phyloP scores from a whole-genome alignment of 2,113 vertebrate species.

The Anhinga rufa region DNA sequence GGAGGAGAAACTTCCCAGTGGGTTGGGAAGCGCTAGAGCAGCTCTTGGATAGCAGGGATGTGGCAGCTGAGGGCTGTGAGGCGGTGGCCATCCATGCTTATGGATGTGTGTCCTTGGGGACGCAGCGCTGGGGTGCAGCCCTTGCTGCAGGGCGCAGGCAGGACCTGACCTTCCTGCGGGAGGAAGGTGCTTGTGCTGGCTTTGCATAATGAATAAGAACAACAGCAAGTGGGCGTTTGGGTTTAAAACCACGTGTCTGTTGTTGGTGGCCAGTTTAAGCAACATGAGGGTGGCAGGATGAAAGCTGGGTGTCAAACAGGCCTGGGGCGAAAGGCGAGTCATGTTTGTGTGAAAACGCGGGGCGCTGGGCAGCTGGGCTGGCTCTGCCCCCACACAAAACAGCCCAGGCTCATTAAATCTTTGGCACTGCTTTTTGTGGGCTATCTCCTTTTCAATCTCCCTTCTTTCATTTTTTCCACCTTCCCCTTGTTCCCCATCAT shows the following conservation, averaged over 20 bases:
- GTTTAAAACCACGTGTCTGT: not conserved
- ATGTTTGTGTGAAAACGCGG: not conserved
- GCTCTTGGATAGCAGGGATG: not conserved
- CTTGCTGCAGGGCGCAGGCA: not conserved
- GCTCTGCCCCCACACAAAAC: not conserved
- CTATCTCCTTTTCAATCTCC: not conserved
- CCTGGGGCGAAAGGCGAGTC: rapidly evolving
- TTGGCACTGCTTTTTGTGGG: not conserved
- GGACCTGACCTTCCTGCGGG: not conserved
- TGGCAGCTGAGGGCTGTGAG: not conserved
- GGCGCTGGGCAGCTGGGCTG: not conserved
- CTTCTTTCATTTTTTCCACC: not conserved
- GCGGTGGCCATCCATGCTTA: rapidly evolving
- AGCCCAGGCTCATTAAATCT: not conserved
- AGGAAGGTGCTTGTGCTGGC: not conserved
- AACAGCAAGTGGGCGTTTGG: not conserved
- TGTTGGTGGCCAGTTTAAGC: not conserved
- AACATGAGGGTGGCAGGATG: not conserved
- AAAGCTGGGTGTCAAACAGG: not conserved
- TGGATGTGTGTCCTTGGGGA: not conserved
- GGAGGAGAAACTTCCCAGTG: not conserved
- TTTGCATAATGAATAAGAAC: not conserved
- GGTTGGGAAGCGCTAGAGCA: not conserved
- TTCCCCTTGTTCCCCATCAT: not conserved
- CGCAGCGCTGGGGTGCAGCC: not conserved